These are phyloP conservation scores for Pogonognathellus flavescens DNA, from an alignment of 1,140 invertebrate genomes.

Conservation along the genomic window DNA sequence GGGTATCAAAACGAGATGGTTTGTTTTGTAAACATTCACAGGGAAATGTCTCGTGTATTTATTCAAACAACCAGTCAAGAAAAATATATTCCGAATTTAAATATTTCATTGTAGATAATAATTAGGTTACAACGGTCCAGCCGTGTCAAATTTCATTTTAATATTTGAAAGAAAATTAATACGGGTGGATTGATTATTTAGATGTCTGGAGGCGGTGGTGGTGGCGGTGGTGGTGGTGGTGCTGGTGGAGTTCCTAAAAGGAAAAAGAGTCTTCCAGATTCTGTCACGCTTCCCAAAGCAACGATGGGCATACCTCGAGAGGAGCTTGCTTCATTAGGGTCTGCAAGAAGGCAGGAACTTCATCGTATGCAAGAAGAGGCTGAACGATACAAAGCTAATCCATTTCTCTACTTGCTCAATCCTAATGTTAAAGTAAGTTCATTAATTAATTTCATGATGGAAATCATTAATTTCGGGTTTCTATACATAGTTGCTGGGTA, in stretches of 20 bases:
- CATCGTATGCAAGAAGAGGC: slow-evolving; percentile 91
- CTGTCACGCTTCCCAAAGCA: slow-evolving; percentile 82
- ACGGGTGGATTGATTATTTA: not conserved
- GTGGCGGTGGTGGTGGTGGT: slow-evolving; percentile 69
- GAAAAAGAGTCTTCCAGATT: slow-evolving; percentile 96
- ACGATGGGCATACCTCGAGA: slow-evolving; percentile 89
- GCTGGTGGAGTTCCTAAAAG: slow-evolving; percentile 81
- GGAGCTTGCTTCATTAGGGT: slow-evolving; percentile 93
- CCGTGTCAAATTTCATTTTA: not conserved
- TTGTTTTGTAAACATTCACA: no score
- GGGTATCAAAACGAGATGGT: no score
- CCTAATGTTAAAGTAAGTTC: slow-evolving; percentile 93
- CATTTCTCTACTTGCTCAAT: slow-evolving; percentile 94
- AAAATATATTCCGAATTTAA: no score
- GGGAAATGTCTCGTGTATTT: no score
- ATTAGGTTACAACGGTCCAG: no score
- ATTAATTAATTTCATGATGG: not conserved
- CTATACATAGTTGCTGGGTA: no score
- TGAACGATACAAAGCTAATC: slow-evolving; percentile 92
- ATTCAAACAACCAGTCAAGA: no score
- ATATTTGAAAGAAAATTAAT: not conserved
- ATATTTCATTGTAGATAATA: no score
- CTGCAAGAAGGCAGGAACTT: slow-evolving; percentile 92
- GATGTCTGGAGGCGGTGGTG: slow-evolving; percentile 60
- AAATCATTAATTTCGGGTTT: no score